Percentiles rank a stretch among this genome's conserved stretches.
Conservation (phyloP, 23 tunicate species). For the Trididemnum nubilum region DNA sequence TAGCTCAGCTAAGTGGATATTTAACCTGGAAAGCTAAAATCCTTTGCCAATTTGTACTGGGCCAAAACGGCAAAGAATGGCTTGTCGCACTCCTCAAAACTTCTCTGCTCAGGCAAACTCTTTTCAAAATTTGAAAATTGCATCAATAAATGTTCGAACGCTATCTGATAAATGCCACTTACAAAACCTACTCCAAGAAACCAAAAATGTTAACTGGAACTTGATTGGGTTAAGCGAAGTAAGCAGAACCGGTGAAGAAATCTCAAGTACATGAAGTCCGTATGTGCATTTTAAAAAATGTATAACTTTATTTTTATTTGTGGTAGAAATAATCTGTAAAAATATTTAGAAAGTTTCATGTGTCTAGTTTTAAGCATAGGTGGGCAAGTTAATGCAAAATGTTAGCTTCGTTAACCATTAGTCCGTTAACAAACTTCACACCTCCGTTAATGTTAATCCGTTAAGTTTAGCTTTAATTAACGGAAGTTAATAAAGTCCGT, state of each 20-base stretch:
- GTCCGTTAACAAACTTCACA: no score
- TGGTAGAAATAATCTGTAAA: no score
- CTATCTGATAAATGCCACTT: background rate
- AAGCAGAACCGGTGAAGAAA: constrained; percentile 1
- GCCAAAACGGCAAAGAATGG: constrained; percentile 11
- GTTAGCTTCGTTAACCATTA: no score
- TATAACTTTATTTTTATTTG: no score
- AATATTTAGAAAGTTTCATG: no score
- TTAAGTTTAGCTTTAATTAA: no score
- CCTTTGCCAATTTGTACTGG: constrained; percentile 11
- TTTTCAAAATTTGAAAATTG: constrained; percentile 1
- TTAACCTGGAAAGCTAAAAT: background rate
- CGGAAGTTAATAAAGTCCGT: no score
- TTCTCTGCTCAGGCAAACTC: background rate
- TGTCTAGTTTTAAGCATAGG: no score
- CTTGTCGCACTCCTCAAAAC: background rate
- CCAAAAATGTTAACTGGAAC: constrained; percentile 5
- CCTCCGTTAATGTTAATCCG: no score
- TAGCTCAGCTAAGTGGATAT: background rate
- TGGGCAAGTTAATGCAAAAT: no score
- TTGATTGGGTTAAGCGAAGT: background rate
- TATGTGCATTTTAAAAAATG: no score
- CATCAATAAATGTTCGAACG: background rate
- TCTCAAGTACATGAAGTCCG: no score
- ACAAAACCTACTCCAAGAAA: constrained; percentile 13